Conservation (phyloP, 2,797 vertebrate genomes). For the Cheirogaleus major region DNA sequence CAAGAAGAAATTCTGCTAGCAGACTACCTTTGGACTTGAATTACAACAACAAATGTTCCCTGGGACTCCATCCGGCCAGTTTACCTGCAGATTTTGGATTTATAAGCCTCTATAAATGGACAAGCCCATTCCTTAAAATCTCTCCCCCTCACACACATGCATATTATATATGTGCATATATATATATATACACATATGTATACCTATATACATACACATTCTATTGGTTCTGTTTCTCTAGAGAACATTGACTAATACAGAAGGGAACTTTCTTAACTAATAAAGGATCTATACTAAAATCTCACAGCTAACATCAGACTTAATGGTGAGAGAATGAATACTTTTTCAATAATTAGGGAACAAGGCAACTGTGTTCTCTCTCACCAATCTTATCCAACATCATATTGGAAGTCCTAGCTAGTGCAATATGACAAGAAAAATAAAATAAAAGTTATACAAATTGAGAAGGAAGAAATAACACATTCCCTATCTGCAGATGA, state of each 20-base stretch:
- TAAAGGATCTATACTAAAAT: neutral
- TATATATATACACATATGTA: accelerated
- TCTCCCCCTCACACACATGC: neutral
- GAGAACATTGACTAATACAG: neutral
- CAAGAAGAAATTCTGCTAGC: neutral
- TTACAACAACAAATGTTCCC: neutral
- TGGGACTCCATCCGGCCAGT: neutral
- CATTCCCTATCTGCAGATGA: neutral
- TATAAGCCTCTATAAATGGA: too few relatives aligned
- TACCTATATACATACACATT: neutral
- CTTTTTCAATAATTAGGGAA: neutral
- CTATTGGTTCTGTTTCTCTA: neutral
- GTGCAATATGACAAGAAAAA: neutral
- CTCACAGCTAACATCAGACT: neutral
- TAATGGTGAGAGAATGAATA: neutral
- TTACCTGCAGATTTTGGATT: neutral
- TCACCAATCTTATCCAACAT: neutral
- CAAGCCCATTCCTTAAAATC: neutral
- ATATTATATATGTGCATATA: neutral
- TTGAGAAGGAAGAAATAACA: neutral
- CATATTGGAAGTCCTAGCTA: neutral
- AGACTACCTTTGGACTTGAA: neutral
- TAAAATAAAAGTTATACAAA: neutral
- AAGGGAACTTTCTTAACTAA: neutral
- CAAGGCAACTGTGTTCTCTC: neutral